Conservation (phyloP, 2,888 invertebrate species). For the Acholoe squamosa region DNA sequence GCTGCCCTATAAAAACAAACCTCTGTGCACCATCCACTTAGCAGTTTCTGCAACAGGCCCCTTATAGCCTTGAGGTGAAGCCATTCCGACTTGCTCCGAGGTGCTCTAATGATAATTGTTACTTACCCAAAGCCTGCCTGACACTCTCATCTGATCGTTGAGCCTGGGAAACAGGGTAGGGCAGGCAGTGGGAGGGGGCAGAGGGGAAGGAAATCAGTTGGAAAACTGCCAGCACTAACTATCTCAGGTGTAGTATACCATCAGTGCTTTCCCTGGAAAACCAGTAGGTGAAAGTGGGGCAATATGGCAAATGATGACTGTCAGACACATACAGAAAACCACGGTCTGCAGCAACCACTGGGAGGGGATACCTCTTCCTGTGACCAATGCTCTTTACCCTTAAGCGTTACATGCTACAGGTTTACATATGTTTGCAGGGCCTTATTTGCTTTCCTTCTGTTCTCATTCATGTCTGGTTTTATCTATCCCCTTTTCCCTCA, state of each 20-base stretch:
- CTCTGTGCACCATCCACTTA: too few relatives aligned
- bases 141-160: background rate
- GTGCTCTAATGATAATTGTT: constrained; percentile 52
- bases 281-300: too few relatives aligned
- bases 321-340: background rate
- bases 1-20: too few relatives aligned
- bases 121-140: constrained; percentile 1
- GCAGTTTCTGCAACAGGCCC: background rate
- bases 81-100: background rate
- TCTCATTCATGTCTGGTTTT: too few relatives aligned
- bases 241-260: constrained; percentile 15
- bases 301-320: background rate
- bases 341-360: too few relatives aligned
- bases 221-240: background rate
- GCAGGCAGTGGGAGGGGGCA: background rate
- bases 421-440: too few relatives aligned
- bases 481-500: too few relatives aligned
- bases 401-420: too few relatives aligned
- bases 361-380: too few relatives aligned
- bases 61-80: background rate
- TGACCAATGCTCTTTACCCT: too few relatives aligned
- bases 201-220: background rate
- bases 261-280: too few relatives aligned
- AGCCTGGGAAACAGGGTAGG: background rate
- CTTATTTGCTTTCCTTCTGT: too few relatives aligned